Evolutionary conservation across 2,113 vertebrate genomes (phyloP).

Genomic region (Thunnus maccoyii): DNA sequence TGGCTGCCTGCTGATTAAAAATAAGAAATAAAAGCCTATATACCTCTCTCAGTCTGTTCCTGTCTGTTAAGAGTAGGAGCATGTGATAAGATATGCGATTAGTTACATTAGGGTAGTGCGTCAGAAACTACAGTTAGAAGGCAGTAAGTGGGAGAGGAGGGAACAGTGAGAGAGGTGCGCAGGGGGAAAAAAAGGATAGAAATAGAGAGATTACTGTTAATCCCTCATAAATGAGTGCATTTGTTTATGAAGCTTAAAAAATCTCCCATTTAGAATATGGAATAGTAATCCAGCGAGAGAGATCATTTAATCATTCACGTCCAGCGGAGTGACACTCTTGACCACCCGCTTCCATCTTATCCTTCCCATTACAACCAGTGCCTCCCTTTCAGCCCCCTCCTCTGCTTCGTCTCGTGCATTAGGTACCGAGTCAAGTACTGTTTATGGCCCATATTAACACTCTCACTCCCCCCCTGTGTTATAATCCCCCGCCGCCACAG

Average conservation of each 20-base stretch:
- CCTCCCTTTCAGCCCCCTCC: slow-evolving; percentile 16
- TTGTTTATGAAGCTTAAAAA: slow-evolving; percentile 88
- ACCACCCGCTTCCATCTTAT: slow-evolving; percentile 55
- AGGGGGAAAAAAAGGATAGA: slow-evolving; percentile 67
- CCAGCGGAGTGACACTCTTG: slow-evolving; percentile 55
- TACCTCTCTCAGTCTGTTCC: neutral
- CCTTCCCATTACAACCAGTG: slow-evolving; percentile 74
- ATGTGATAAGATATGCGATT: slow-evolving; percentile 11
- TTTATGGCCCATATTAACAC: slow-evolving; percentile 79
- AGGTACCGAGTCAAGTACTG: slow-evolving; percentile 52
- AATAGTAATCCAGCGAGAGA: slow-evolving; percentile 84
- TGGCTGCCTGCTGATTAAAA: slow-evolving; percentile 44
- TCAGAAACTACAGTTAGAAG: slow-evolving; percentile 36
- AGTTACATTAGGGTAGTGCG: slow-evolving; percentile 23
- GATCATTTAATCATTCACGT: slow-evolving; percentile 84
- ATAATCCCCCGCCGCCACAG: slow-evolving; percentile 72
- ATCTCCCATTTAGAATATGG: slow-evolving; percentile 88
- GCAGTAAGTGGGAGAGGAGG: slow-evolving; percentile 25
- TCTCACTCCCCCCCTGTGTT: slow-evolving; percentile 66
- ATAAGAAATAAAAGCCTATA: neutral
- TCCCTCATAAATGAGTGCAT: slow-evolving; percentile 87
- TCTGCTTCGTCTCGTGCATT: slow-evolving; percentile 48
- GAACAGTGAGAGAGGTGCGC: slow-evolving; percentile 34
- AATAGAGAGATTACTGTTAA: slow-evolving; percentile 87
- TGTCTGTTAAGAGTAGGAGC: neutral